These are phyloP conservation scores for Ctenosaura bakeri DNA, from an alignment of 2,797 vertebrate species.

Conservation along the genomic window DNA sequence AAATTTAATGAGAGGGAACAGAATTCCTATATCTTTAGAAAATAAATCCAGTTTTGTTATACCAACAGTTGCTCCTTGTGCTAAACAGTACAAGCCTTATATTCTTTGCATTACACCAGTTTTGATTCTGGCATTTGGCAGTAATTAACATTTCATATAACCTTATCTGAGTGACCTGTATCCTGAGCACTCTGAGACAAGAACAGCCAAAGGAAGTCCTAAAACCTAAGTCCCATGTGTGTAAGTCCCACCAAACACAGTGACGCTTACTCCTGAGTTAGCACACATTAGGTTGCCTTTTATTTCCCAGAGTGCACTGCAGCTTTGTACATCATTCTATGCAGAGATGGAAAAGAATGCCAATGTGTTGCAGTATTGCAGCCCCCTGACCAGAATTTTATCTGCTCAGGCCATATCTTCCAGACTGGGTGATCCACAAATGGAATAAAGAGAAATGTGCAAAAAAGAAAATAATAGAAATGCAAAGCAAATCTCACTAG, in stretches of 20 bases:
- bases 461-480: not conserved
- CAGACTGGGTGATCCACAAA: not conserved
- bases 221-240: not conserved
- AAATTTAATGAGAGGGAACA: conserved; percentile 33
- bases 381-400: not conserved
- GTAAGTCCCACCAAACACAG: not conserved
- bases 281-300: not conserved
- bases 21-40: conserved; percentile 19
- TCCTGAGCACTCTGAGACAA: not conserved
- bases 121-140: conserved; percentile 7
- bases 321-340: not conserved
- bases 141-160: conserved; percentile 15
- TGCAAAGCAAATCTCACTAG: not conserved
- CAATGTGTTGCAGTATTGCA: too few species aligned
- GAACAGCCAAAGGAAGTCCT: not conserved
- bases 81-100: conserved; percentile 21
- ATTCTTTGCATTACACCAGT: conserved; percentile 20
- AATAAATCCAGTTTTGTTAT: conserved; percentile 28
- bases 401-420: not conserved
- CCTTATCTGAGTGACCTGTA: not conserved
- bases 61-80: conserved; percentile 10
- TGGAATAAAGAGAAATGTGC: not conserved
- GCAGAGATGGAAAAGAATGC: not conserved
- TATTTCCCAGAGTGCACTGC: not conserved
- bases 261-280: not conserved